A percentile compares a stretch with the other conserved stretches of the same genome.
Conservation (phyloP, 2,113 vertebrate genomes). For the Onychorhynchus coronatus region DNA sequence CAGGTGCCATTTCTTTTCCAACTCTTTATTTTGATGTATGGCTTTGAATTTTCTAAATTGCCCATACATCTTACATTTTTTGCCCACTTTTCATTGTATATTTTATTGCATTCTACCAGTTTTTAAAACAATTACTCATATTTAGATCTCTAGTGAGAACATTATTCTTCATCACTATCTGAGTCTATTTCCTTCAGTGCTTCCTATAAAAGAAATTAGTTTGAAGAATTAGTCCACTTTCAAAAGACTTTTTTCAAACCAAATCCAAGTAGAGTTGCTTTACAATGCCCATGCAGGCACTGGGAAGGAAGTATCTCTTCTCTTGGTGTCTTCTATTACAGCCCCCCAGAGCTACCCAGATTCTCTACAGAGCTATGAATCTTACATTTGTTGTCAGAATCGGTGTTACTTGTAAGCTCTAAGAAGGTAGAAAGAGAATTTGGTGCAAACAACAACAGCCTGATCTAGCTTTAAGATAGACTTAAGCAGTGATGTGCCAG, state of each 20-base stretch:
- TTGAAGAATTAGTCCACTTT: not conserved
- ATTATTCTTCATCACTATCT: not conserved
- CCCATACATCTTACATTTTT: not conserved
- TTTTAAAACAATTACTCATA: not conserved
- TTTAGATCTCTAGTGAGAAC: not conserved
- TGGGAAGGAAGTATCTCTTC: not conserved
- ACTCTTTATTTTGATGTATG: not conserved
- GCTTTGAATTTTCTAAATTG: not conserved
- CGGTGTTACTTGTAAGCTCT: not conserved
- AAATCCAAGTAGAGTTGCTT: not conserved
- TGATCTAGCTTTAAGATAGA: not conserved
- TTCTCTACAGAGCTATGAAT: not conserved
- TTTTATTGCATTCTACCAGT: not conserved
- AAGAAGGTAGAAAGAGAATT: not conserved
- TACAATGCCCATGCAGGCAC: not conserved
- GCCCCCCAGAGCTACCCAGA: not conserved
- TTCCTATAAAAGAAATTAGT: not conserved
- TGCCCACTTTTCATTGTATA: not conserved
- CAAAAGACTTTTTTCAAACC: not conserved
- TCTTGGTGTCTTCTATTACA: not conserved
- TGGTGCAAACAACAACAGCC: not conserved
- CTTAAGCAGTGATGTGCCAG: not conserved
- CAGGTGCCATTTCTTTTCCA: not conserved
- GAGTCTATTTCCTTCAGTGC: too few relatives aligned
- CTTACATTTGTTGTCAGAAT: not conserved